These are phyloP conservation scores for Nothocercus nigrocapillus DNA, from an alignment of 2,113 vertebrate genomes.

Conservation along the genomic window DNA sequence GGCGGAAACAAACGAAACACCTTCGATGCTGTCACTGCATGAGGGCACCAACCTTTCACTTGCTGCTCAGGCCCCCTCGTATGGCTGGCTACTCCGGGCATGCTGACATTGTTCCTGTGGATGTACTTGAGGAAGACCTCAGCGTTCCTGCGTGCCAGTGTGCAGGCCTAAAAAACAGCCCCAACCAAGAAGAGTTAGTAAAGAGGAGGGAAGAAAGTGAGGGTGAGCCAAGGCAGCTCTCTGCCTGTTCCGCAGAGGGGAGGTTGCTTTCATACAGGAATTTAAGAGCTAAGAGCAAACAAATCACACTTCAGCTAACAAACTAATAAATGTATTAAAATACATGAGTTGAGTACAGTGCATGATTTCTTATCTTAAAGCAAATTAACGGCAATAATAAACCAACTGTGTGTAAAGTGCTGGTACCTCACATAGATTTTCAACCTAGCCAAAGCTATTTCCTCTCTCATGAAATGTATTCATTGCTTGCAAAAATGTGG, in stretches of 20 bases:
- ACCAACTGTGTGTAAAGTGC: background rate
- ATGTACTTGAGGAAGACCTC: conserved; percentile 99
- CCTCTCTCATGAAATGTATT: background rate
- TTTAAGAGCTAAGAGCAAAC: background rate
- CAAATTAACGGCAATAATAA: background rate
- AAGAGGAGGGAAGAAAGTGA: conserved; percentile 1
- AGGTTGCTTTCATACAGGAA: background rate
- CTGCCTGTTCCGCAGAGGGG: background rate
- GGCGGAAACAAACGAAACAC: background rate
- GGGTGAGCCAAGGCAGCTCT: background rate
- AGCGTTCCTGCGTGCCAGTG: conserved; percentile 92
- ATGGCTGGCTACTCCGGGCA: conserved; percentile 89
- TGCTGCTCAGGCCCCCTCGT: conserved; percentile 92
- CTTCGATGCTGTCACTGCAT: background rate
- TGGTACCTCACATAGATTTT: background rate
- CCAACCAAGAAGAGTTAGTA: background rate
- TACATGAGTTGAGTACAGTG: background rate
- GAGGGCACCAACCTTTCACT: conserved; percentile 89
- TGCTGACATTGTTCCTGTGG: conserved; percentile 96
- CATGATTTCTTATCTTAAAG: background rate
- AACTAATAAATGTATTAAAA: background rate
- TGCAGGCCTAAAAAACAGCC: conserved; percentile 86
- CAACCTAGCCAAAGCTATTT: background rate
- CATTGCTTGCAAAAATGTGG: background rate
- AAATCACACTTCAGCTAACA: background rate